Evolutionary conservation across 2,888 invertebrate species (phyloP).

Genomic region (Eudemis profundana): DNA sequence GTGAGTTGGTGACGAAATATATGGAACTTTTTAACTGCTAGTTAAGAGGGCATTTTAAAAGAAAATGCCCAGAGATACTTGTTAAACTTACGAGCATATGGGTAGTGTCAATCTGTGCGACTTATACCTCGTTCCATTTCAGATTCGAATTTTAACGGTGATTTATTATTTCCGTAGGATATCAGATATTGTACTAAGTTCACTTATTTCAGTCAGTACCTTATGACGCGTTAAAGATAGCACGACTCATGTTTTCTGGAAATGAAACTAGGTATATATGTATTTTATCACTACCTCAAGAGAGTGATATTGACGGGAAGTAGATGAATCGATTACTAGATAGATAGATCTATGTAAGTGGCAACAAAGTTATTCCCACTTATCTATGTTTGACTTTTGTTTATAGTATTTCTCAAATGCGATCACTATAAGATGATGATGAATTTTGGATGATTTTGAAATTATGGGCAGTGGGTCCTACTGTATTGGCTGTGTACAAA

Average conservation of each 20-base stretch:
- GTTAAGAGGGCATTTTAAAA: too few relatives aligned
- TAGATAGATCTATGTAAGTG: neutral
- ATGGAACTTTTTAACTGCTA: too few relatives aligned
- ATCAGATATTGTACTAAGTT: too few relatives aligned
- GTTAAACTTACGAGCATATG: neutral
- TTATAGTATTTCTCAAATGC: conserved; percentile 42
- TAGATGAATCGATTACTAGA: neutral
- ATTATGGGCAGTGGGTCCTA: conserved; percentile 73
- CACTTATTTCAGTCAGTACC: too few relatives aligned
- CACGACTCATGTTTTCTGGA: too few relatives aligned
- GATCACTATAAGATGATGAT: conserved; percentile 33
- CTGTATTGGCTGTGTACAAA: conserved; percentile 79
- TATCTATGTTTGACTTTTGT: neutral
- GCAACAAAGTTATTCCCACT: neutral
- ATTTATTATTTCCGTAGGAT: too few relatives aligned
- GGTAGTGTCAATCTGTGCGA: neutral
- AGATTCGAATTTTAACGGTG: too few relatives aligned
- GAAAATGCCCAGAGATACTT: neutral
- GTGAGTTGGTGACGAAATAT: too few relatives aligned
- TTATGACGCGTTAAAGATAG: too few relatives aligned
- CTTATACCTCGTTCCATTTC: too few relatives aligned
- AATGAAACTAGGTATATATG: too few relatives aligned
- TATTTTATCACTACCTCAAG: neutral
- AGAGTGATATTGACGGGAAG: neutral
- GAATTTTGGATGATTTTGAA: conserved; percentile 53